Evolutionary conservation across 2,797 vertebrate species (phyloP).

Genomic region (Bradypodion pumilum): DNA sequence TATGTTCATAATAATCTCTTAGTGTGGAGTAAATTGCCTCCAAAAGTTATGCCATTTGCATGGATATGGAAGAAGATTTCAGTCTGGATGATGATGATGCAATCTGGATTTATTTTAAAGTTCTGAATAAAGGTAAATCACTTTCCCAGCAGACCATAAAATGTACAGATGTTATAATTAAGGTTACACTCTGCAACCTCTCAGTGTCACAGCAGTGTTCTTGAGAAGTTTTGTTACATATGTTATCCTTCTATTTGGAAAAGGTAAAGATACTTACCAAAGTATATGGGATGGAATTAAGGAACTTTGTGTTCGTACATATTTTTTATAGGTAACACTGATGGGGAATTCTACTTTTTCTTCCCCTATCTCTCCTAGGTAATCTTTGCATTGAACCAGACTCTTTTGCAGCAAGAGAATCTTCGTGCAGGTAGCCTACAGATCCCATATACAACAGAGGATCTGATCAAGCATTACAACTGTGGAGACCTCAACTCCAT

Average conservation of each 20-base stretch:
- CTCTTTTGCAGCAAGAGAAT: conserved; percentile 88
- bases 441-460: conserved; percentile 85
- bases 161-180: too few species aligned
- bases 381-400: conserved; percentile 92
- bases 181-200: background rate
- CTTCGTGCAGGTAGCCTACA: conserved; percentile 83
- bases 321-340: conserved; percentile 40
- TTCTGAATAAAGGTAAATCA: background rate
- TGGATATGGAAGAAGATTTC: too few species aligned
- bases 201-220: background rate
- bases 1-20: too few species aligned
- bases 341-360: conserved; percentile 61
- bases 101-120: too few species aligned
- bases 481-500: conserved; percentile 90
- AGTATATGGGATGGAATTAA: background rate
- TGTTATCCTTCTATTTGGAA: background rate
- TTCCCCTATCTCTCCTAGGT: conserved; percentile 74
- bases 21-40: too few species aligned
- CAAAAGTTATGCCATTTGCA: too few species aligned
- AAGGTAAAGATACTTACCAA: background rate
- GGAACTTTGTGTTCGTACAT: background rate
- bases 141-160: background rate
- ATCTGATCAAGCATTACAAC: conserved; percentile 91
- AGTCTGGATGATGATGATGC: too few species aligned
- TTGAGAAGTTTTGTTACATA: background rate